Evolutionary conservation across 2,888 invertebrate genomes (phyloP), one percentile per base, ranked within the genome.

Genomic region (Synanthedon vespiformis): DNA sequence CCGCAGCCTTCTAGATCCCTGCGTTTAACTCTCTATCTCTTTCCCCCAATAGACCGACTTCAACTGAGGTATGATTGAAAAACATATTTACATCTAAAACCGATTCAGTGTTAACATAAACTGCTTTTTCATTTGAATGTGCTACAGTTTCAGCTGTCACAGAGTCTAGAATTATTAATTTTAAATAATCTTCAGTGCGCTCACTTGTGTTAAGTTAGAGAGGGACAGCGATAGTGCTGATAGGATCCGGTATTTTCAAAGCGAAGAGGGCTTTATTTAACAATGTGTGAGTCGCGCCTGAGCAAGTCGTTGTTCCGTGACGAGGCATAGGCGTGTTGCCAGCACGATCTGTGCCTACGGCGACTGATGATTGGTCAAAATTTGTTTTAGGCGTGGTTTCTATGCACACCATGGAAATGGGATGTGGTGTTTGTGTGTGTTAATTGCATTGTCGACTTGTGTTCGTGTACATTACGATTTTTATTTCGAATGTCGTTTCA

Each of bases 251-350:
- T 85, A 77, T 83, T 84, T 84, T 83, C 77, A 74, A 76, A 79
- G 74, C 72, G 77, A 79, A 64, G 76, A 81, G 74, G 78, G 79
- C 72, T 81, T 72, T 74, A 68, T 72, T 80, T 81, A 80, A 85
- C 84, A 79, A 82, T 84, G 86, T 86, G 86, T 84, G 86, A 84
- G 86, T 85, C 85, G 87, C 87, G 87, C 87, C 84, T 77, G 87
- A 86, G 34, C 34, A 34, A 34, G 87, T 86, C 80, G 87, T 68
- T 71, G 79, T 78, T 80, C 80, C 84, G 79, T 86, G 81, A 84
- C 85, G 82, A 84, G 84, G 80, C 75, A 77, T 69, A 87, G 87
- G 87, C 86, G 87, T 86, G 84, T 76, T 81, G 77, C 77, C 74
- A 77, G 72, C 67, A 70, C 84, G 86, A 86, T 86, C 87, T 87